Evolutionary conservation across 2,888 invertebrate genomes (phyloP).

Genomic region (Clitarchus hookeri): DNA sequence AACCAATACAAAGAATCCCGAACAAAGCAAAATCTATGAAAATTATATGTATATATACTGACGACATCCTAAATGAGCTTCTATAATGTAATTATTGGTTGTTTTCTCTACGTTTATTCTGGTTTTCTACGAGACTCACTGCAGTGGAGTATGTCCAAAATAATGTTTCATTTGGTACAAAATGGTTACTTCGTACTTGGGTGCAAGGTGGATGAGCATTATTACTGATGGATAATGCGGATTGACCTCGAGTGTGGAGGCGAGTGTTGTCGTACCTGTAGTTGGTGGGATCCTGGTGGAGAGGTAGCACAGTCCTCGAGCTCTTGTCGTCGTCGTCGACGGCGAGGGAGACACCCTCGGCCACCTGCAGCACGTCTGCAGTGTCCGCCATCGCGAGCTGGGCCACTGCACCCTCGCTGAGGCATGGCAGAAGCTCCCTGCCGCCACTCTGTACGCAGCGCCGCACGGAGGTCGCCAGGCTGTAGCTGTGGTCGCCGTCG

Average conservation of each 20-base stretch:
- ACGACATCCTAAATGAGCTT: no score
- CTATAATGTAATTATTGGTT: no score
- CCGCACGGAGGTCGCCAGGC: conserved; percentile 4
- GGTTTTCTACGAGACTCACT: no score
- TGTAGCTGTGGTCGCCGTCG: neutral
- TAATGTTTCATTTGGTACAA: no score
- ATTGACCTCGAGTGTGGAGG: no score
- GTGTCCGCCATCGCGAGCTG: conserved; percentile 61
- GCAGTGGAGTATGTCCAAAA: no score
- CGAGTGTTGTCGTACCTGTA: conserved; percentile 56
- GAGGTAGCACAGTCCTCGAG: conserved; percentile 67
- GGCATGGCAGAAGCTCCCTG: conserved; percentile 32
- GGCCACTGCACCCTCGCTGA: conserved; percentile 36
- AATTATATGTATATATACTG: no score
- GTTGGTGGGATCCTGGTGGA: conserved; percentile 75
- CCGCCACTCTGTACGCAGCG: neutral
- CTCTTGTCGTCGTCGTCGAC: conserved; percentile 66
- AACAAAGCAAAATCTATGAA: no score
- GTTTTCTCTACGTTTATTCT: no score
- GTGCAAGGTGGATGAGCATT: no score
- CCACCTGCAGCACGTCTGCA: conserved; percentile 67
- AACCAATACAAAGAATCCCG: no score
- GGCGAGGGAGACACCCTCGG: conserved; percentile 66
- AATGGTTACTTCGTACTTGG: no score
- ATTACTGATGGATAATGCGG: neutral